Evolutionary conservation across 2,113 vertebrate genomes (phyloP).

Genomic region (Grus americana): DNA sequence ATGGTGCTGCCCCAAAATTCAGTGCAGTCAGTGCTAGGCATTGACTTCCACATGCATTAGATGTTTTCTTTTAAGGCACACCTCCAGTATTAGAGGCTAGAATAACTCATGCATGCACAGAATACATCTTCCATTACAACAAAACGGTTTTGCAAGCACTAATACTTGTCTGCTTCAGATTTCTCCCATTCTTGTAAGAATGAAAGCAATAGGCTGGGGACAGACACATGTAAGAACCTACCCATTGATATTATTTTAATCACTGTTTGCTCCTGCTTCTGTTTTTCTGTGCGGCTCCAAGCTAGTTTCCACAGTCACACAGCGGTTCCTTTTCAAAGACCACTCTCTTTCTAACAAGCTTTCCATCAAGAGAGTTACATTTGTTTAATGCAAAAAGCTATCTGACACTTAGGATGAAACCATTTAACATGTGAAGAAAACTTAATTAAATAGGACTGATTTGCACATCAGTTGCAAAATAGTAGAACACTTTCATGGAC

Average conservation of each 20-base stretch:
- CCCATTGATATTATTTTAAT: background rate
- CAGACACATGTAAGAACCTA: background rate
- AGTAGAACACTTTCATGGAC: background rate
- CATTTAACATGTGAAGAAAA: background rate
- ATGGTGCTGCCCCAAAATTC: background rate
- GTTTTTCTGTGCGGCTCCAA: background rate
- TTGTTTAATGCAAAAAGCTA: background rate
- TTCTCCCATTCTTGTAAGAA: background rate
- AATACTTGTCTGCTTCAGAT: background rate
- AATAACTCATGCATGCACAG: background rate
- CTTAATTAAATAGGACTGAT: background rate
- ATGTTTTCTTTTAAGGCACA: background rate
- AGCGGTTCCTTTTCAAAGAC: background rate
- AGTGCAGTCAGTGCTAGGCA: background rate
- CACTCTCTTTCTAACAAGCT: background rate
- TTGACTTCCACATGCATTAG: background rate
- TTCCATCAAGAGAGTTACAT: background rate
- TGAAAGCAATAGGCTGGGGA: background rate
- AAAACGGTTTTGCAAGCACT: background rate
- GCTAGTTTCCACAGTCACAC: background rate
- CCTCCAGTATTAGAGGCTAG: background rate
- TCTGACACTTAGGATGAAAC: background rate
- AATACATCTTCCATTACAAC: background rate
- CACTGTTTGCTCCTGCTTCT: background rate
- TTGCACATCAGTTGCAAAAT: background rate